Evolutionary conservation across 2,113 vertebrate genomes (phyloP), one percentile per base, ranked within the genome.

Genomic region (Thalassoma bifasciatum): DNA sequence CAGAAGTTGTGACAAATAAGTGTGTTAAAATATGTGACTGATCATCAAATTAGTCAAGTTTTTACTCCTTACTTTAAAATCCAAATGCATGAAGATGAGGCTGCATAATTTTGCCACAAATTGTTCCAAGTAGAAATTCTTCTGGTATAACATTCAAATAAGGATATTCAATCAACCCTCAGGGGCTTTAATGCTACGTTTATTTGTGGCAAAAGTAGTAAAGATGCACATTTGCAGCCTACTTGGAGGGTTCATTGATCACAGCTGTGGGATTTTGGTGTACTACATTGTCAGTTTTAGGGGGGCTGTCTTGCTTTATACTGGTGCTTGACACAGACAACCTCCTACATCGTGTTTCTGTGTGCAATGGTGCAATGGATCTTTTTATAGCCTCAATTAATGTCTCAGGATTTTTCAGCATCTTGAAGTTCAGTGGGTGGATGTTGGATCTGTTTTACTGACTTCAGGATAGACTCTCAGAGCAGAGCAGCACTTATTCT

Each of bases 301-400:
- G 24, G 13, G 30, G 7, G 62, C 30, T 46, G 57, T 71, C 50
- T 63, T 26, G 42, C 49, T 62, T n/a, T 40, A 56, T 42, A 37
- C 34, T 38, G 3, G 14, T 63, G 16, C 24, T 11, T 24, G 30
- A 50, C 54, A 54, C 19, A 37, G 36, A 66, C 70, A 61, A 26
- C 50, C 73, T 78, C 73, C 62, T 50, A 67, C 58, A 78, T 23
- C 49, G 46, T 66, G 59, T 66, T 66, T 84, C 52, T 61, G 23
- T 56, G 67, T 19, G 22, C 64, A 56, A 49, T 34, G 67, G 51
- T 59, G 68, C 23, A 22, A 17, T 40, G 26, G 5, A 53, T 73
- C 65, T 76, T 71, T 72, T 82, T 72, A 78, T 59, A 74, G 81
- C 68, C 44, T 65, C 50, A 78, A 68, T 68, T 79, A 85, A 67